These are phyloP conservation scores for Pseudorhombus dupliciocellatus DNA, from an alignment of 2,113 vertebrate genomes.

Conservation along the genomic window DNA sequence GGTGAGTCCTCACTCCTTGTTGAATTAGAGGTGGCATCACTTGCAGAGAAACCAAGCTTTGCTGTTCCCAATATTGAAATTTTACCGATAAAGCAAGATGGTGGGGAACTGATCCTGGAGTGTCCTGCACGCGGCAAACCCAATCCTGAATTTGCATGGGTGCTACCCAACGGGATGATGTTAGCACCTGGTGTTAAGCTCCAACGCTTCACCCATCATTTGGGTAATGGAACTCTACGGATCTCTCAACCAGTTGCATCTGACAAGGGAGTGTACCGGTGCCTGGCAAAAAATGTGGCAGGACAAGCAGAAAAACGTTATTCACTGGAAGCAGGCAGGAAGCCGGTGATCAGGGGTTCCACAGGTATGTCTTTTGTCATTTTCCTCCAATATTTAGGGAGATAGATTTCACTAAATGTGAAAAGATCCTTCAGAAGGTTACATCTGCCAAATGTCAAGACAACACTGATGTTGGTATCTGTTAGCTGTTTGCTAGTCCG, in stretches of 20 bases:
- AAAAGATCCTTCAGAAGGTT: too few relatives aligned
- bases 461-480: background rate
- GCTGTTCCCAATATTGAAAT: slow-evolving; percentile 81
- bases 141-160: slow-evolving; percentile 79
- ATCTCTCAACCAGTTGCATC: slow-evolving; percentile 64
- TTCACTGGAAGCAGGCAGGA: slow-evolving; percentile 78
- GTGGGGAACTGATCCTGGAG: slow-evolving; percentile 64
- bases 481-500: background rate
- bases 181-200: slow-evolving; percentile 74
- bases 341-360: slow-evolving; percentile 77
- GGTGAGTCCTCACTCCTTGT: slow-evolving; percentile 78
- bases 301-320: slow-evolving; percentile 83
- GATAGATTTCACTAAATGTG: too few relatives aligned
- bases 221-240: slow-evolving; percentile 75
- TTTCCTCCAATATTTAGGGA: too few relatives aligned
- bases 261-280: slow-evolving; percentile 83
- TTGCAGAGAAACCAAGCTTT: slow-evolving; percentile 84
- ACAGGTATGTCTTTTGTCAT: slow-evolving; percentile 58
- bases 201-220: slow-evolving; percentile 76
- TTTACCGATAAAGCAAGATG: slow-evolving; percentile 75
- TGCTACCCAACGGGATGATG: slow-evolving; percentile 80
- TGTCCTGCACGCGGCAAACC: slow-evolving; percentile 81
- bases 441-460: background rate
- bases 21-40: slow-evolving; percentile 77
- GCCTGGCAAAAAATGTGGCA: slow-evolving; percentile 82